phyloP scores from a whole-genome alignment of 2,888 invertebrate species.

The Plagodis dolabraria region DNA sequence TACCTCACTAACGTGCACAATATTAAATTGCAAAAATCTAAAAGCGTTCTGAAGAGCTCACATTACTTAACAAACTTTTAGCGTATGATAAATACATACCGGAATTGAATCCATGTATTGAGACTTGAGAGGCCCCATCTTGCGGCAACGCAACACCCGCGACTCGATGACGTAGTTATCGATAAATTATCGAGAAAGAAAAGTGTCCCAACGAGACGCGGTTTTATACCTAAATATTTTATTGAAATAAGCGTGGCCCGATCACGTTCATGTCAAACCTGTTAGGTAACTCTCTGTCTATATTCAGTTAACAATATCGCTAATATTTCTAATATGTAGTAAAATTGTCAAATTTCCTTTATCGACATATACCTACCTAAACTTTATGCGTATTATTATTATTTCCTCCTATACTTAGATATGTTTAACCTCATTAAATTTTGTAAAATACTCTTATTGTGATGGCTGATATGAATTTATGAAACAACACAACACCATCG shows the following conservation, averaged over 20 bases:
- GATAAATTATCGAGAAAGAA: slow-evolving; percentile 3
- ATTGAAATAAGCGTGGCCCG: slow-evolving; percentile 6
- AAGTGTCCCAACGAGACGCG: slow-evolving; percentile 3
- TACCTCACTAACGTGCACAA: no score
- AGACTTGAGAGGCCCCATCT: slow-evolving; percentile 8
- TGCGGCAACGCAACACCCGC: neutral
- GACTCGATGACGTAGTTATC: neutral
- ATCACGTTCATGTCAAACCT: slow-evolving; percentile 29
- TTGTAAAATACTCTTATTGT: slow-evolving; percentile 1
- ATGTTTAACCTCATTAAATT: neutral
- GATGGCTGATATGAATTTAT: slow-evolving; percentile 2
- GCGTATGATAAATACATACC: no score
- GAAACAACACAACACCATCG: slow-evolving; percentile 13
- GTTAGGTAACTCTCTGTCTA: slow-evolving; percentile 24
- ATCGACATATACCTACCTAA: neutral
- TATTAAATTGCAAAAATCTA: no score
- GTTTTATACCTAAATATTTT: slow-evolving; percentile 6
- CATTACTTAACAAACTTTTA: no score
- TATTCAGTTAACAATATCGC: neutral
- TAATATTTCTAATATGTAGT: neutral
- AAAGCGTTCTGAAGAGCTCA: no score
- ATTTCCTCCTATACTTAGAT: neutral
- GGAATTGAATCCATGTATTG: neutral
- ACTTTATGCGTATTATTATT: neutral
- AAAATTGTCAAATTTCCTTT: neutral